A percentile compares a stretch with the other conserved stretches of the same genome.
phyloP scores from a whole-genome alignment of 1,140 invertebrate species.

The Wasmannia auropunctata region DNA sequence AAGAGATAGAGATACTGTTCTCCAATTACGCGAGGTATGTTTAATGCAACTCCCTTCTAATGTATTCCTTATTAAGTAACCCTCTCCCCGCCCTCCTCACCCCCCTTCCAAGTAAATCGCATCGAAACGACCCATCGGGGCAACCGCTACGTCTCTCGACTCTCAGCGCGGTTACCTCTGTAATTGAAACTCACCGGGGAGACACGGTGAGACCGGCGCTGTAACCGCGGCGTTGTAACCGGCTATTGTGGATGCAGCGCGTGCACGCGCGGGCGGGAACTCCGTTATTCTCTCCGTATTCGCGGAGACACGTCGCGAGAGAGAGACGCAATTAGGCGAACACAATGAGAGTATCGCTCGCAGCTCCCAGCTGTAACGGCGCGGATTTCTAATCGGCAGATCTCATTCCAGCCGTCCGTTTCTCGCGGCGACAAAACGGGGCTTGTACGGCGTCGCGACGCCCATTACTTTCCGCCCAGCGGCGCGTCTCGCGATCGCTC shows the following conservation, averaged over 20 bases:
- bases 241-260: not conserved
- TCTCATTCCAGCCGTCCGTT: not conserved
- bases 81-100: no score
- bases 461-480: not conserved
- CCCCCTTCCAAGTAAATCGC: not conserved
- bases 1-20: not conserved
- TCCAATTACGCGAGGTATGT: not conserved
- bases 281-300: slow-evolving; percentile 19
- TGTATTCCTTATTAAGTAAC: slow-evolving; percentile 10
- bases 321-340: slow-evolving; percentile 33
- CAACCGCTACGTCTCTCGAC: not conserved
- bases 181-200: not conserved
- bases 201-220: not conserved
- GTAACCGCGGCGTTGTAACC: not conserved
- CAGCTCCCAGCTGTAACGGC: slow-evolving; percentile 7
- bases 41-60: not conserved
- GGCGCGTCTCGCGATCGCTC: not conserved
- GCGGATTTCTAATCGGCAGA: slow-evolving; percentile 22
- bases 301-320: slow-evolving; percentile 19
- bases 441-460: not conserved
- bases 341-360: slow-evolving; percentile 39
- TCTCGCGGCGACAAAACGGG: not conserved
- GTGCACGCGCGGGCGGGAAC: not conserved
- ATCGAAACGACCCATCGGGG: not conserved
- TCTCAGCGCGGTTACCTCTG: not conserved